These are phyloP conservation scores for Parazoanthus atlanticus DNA, from an alignment of 92 coral and sea anemone genomes.

Conservation along the genomic window DNA sequence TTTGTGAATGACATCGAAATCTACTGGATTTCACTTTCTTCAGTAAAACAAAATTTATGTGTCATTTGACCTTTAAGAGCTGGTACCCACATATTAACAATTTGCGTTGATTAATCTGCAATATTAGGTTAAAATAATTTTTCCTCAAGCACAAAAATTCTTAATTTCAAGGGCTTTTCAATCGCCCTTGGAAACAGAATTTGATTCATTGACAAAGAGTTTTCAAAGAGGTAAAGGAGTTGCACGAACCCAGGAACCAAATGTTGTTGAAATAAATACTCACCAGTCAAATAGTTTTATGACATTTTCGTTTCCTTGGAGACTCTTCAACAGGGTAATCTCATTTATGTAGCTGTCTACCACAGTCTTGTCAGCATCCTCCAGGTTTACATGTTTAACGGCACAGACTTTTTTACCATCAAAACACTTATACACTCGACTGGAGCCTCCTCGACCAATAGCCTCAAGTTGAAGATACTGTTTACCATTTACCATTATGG, in stretches of 20 bases:
- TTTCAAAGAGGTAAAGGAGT: no score
- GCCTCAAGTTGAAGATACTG: constrained; percentile 75
- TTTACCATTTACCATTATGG: constrained; percentile 82
- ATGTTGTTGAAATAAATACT: constrained; percentile 32
- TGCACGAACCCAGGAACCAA: neutral
- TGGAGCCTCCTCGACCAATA: constrained; percentile 96
- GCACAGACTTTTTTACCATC: constrained; percentile 90
- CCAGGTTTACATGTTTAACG: constrained; percentile 84
- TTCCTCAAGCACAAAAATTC: no score
- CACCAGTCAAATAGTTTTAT: constrained; percentile 92
- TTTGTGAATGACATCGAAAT: no score
- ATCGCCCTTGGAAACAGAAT: no score
- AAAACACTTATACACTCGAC: constrained; percentile 73
- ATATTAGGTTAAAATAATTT: no score
- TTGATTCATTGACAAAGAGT: neutral
- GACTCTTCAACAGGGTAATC: constrained; percentile 80
- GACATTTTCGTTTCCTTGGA: constrained; percentile 95
- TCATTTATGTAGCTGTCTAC: constrained; percentile 96
- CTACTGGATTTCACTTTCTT: no score
- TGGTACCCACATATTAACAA: no score
- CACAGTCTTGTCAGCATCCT: constrained; percentile 85
- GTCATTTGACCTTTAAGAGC: no score
- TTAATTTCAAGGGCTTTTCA: no score
- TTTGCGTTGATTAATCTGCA: no score
- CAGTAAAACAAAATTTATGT: no score